phyloP scores from a whole-genome alignment of 1,140 invertebrate genomes.

The Sipha flava region DNA sequence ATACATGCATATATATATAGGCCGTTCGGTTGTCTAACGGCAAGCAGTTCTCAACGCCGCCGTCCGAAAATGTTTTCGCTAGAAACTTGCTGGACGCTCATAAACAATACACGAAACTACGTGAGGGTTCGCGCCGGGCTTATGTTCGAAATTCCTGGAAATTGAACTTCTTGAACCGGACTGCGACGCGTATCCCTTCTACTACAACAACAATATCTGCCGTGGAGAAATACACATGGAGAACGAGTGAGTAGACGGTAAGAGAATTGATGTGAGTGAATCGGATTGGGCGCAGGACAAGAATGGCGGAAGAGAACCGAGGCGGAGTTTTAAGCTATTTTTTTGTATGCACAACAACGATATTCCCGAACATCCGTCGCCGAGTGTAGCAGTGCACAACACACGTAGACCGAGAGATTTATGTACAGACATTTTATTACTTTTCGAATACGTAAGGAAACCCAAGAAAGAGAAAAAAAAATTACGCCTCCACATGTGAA shows the following conservation, averaged over 20 bases:
- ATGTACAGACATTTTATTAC: slow-evolving; percentile 10
- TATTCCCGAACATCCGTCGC: neutral
- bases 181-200: no score
- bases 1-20: no score
- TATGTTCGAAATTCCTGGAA: neutral
- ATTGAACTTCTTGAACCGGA: neutral
- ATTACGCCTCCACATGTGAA: neutral
- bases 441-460: neutral
- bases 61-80: neutral
- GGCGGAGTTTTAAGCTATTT: neutral
- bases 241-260: neutral
- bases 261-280: neutral
- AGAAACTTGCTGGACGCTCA: neutral
- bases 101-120: slow-evolving; percentile 4
- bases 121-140: neutral
- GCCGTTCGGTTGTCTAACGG: no score
- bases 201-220: neutral
- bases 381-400: no score
- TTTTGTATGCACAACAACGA: slow-evolving; percentile 6
- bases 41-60: no score
- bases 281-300: neutral
- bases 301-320: neutral
- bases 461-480: neutral
- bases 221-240: no score
- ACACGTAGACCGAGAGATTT: slow-evolving; percentile 12